These are phyloP conservation scores for Semnornis frantzii DNA, from an alignment of 2,113 vertebrate genomes.

Conservation along the genomic window DNA sequence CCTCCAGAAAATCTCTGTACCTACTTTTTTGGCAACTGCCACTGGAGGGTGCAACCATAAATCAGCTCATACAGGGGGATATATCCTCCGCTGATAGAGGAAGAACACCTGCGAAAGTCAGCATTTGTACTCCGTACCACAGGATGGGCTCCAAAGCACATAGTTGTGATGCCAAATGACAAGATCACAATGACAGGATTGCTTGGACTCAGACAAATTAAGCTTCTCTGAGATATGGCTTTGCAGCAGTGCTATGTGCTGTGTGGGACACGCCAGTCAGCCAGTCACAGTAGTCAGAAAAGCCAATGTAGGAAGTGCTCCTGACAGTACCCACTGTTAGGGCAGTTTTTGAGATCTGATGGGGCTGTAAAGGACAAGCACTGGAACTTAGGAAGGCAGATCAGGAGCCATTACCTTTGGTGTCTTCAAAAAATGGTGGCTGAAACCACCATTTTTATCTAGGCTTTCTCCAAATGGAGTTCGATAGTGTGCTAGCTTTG, in stretches of 20 bases:
- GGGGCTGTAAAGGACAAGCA: neutral
- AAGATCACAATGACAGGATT: neutral
- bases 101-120: neutral
- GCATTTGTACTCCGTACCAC: neutral
- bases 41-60: neutral
- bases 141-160: neutral
- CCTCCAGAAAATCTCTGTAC: neutral
- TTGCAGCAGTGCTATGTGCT: neutral
- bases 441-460: neutral
- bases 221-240: neutral
- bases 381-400: neutral
- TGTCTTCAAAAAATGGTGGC: neutral
- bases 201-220: accelerated
- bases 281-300: neutral
- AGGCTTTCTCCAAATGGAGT: neutral
- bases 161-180: neutral
- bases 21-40: neutral
- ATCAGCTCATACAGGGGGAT: neutral
- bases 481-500: neutral
- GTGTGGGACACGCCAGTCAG: neutral
- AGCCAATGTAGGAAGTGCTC: neutral
- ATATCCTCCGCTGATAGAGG: neutral
- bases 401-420: neutral
- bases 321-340: neutral
- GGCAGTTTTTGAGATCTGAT: neutral